A percentile compares a stretch with the other conserved stretches of the same genome.
These are phyloP conservation scores for Sinocyclocheilus grahami DNA, from an alignment of 2,113 vertebrate species.

Conservation along the genomic window DNA sequence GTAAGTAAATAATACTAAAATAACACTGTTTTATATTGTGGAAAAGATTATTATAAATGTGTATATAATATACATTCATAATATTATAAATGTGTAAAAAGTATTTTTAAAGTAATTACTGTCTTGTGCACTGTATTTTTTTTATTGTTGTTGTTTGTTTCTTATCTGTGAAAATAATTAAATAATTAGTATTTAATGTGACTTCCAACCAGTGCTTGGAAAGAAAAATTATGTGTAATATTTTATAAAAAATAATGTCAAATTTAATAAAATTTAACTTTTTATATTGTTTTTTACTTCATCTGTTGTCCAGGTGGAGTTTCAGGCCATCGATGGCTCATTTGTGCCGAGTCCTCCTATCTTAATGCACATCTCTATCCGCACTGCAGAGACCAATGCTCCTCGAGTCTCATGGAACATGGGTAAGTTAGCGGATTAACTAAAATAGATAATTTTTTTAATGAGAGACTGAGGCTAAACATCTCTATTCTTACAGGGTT, in stretches of 20 bases:
- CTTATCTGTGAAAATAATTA: neutral
- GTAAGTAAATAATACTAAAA: neutral
- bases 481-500: constrained; percentile 59
- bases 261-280: neutral
- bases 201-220: neutral
- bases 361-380: constrained; percentile 77
- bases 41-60: neutral
- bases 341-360: constrained; percentile 68
- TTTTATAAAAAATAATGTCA: neutral
- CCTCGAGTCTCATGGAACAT: constrained; percentile 77
- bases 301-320: constrained; percentile 72
- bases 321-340: constrained; percentile 77
- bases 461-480: neutral
- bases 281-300: neutral
- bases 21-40: neutral
- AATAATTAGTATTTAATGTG: neutral
- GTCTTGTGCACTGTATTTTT: neutral
- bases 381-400: constrained; percentile 69
- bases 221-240: neutral
- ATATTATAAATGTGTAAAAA: no score
- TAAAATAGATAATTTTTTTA: neutral
- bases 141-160: neutral
- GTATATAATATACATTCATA: no score
- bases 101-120: no score
- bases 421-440: constrained; percentile 52